A percentile compares a stretch with the other conserved stretches of the same genome.
Conservation (phyloP, 2,113 vertebrate genomes). For the Gavia stellata region DNA sequence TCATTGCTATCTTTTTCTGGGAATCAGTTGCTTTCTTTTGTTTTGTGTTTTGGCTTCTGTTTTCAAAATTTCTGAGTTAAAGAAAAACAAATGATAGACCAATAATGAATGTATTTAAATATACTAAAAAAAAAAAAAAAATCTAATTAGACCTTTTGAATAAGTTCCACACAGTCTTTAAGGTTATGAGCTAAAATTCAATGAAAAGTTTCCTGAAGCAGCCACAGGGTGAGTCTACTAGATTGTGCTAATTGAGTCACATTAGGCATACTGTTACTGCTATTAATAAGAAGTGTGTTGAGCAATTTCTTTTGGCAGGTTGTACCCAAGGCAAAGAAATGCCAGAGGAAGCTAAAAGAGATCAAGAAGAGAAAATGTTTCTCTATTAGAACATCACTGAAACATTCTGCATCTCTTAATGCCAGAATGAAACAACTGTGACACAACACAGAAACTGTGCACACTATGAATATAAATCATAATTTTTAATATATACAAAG, state of each 20-base stretch:
- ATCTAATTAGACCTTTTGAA: background rate
- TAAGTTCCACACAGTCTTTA: background rate
- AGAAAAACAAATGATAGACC: background rate
- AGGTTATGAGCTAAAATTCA: background rate
- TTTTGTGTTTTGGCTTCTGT: background rate
- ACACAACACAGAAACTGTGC: background rate
- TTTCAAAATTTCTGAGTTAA: background rate
- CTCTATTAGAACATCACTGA: background rate
- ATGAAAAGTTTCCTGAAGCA: background rate
- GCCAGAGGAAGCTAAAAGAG: background rate
- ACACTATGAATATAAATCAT: background rate
- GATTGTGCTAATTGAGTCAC: conserved; percentile 22
- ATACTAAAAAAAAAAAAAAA: background rate
- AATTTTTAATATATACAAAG: background rate
- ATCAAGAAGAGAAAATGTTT: background rate
- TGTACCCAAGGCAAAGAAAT: background rate
- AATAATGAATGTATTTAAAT: background rate
- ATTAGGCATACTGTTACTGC: conserved; percentile 15
- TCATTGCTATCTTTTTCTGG: background rate
- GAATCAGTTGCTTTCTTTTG: background rate
- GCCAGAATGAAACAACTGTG: background rate
- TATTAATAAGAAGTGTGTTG: background rate
- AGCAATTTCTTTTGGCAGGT: conserved; percentile 6
- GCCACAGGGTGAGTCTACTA: background rate
- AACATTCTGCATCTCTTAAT: background rate